phyloP scores from a whole-genome alignment of 2,888 invertebrate genomes.

The Theodoxus fluviatilis region DNA sequence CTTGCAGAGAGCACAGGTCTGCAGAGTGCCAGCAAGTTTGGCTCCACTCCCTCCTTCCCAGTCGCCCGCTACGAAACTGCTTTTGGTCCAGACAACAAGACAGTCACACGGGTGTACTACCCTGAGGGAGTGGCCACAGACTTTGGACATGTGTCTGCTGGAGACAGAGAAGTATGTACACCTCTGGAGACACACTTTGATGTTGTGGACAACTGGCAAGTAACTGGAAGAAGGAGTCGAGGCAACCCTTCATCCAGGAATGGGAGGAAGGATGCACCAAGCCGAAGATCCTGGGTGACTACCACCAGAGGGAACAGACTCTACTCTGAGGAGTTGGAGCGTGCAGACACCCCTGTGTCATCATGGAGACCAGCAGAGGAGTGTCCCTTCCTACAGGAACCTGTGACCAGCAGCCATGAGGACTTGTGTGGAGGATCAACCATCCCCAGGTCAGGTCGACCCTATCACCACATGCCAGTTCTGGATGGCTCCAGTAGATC shows the following conservation, averaged over 20 bases:
- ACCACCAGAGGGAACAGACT: too few relatives aligned
- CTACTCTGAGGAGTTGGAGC: too few relatives aligned
- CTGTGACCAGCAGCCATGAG: too few relatives aligned
- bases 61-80: slow-evolving; percentile 54
- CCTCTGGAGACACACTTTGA: slow-evolving; percentile 52
- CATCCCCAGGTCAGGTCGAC: too few relatives aligned
- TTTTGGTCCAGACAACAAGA: slow-evolving; percentile 57
- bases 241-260: slow-evolving; percentile 20
- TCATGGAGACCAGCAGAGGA: too few relatives aligned
- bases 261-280: neutral
- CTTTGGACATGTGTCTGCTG: slow-evolving; percentile 39
- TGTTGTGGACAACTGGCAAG: slow-evolving; percentile 23
- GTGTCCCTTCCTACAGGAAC: too few relatives aligned
- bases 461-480: slow-evolving; percentile 27
- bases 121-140: slow-evolving; percentile 49
- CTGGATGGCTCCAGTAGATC: slow-evolving; percentile 31
- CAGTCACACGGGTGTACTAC: slow-evolving; percentile 54
- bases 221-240: neutral
- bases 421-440: too few relatives aligned
- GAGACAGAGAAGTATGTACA: slow-evolving; percentile 33
- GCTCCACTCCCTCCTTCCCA: slow-evolving; percentile 38
- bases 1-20: slow-evolving; percentile 32
- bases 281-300: slow-evolving; percentile 28
- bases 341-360: too few relatives aligned
- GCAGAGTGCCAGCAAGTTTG: slow-evolving; percentile 32